Evolutionary conservation across 1,140 invertebrate species (phyloP).

Genomic region (Caenorhabditis briggsae): DNA sequence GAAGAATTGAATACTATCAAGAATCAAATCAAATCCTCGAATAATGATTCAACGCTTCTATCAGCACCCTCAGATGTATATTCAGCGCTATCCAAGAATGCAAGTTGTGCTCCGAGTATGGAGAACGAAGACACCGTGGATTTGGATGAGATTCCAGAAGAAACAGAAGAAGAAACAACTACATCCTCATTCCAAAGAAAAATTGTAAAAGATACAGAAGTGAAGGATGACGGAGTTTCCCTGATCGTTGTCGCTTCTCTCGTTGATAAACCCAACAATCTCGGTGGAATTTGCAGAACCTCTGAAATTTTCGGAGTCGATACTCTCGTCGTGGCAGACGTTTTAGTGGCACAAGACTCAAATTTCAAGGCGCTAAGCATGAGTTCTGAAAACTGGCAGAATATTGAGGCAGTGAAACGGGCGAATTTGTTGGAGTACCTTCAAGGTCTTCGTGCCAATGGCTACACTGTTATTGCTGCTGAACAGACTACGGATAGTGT

Average conservation of each 20-base stretch:
- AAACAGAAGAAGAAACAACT: constrained; percentile 73
- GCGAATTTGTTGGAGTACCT: constrained; percentile 83
- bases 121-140: constrained; percentile 73
- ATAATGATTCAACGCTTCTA: constrained; percentile 2
- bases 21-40: neutral
- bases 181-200: constrained; percentile 62
- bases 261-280: constrained; percentile 87
- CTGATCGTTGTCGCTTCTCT: constrained; percentile 89
- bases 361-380: constrained; percentile 90
- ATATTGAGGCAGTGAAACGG: constrained; percentile 84
- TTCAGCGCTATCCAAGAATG: constrained; percentile 81
- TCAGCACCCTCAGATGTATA: constrained; percentile 79
- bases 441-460: constrained; percentile 83
- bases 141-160: neutral
- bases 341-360: constrained; percentile 83
- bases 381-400: constrained; percentile 89
- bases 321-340: constrained; percentile 83
- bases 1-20: constrained; percentile 30
- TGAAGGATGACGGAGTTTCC: constrained; percentile 62
- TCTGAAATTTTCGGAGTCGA: constrained; percentile 91
- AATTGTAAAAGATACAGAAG: constrained; percentile 48
- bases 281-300: constrained; percentile 88
- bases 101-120: constrained; percentile 80
- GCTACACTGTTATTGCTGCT: constrained; percentile 87
- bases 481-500: constrained; percentile 90